Evolutionary conservation across 2,797 vertebrate species (phyloP), one percentile per base, ranked within the genome.

Genomic region (Myoxocephalus aenaeus): DNA sequence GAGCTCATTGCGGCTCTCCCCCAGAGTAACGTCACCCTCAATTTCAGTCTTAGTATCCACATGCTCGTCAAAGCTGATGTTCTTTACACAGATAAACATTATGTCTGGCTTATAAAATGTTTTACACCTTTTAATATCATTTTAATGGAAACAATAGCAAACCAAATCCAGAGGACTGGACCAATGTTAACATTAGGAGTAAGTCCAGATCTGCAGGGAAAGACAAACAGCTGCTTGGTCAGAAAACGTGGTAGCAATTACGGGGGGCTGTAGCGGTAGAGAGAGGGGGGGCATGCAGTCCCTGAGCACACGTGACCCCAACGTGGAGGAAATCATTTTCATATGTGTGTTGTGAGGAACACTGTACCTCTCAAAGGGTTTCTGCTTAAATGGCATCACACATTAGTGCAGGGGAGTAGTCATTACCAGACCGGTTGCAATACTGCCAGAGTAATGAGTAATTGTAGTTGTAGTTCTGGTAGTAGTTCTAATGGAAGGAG

Each of bases 211-310:
- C 88, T 86, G 78, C 57, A 58, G 87, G 87, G 86, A 86, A 92
- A 92, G 79, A 87, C 85, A 90, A 93, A 92, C 92, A 92, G 92
- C 92, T 91, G 91, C 86, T 90, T 44, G 80, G 82, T 90, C 85
- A 74, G 82, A 83, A 89, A 94, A 93, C 87, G 79, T 93, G 93
- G 89, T 75, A 92, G 82, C 87, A 87, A 93, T 94, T 93, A 93
- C 72, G 70, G 83, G 76, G 89, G 88, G 91, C 90, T 90, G 88
- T 73, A 71, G 84, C 64, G 70, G 89, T 82, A 73, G 79, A 81
- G 63, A 56, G 65, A 25, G 77, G 78, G 66, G 62, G 62, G 62
- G 0, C 59, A n/a, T 70, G 74, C 74, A 82, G 91, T 80, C 86
- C 86, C 81, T 15, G 70, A 82, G 77, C 92, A 88, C 91, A 93